Evolutionary conservation across 2,113 vertebrate genomes (phyloP), one percentile per base, ranked within the genome.

Genomic region (Jaculus jaculus): DNA sequence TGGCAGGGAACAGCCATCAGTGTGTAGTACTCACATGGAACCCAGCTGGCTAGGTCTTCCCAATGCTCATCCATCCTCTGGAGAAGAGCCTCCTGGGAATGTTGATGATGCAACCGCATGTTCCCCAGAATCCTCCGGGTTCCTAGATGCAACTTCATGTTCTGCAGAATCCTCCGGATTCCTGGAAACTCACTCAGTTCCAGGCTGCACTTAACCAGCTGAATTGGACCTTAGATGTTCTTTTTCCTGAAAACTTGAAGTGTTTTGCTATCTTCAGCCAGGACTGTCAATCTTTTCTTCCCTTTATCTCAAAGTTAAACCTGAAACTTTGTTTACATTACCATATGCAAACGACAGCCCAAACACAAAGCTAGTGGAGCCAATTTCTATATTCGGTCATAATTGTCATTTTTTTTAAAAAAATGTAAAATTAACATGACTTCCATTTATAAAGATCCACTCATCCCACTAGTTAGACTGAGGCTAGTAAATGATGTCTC

Each of bases 381-480:
- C 58, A 75, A 28, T 17, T 47, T 68, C 16, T 15, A 3, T 18
- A 8, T 61, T 81, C 42, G 51, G 54, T 74, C 61, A 60, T 39
- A n/a, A 7, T 66, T 84, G 32, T 10, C 51, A 18, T 39, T 90
- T 73, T 93, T 86, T n/a, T n/a, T 63, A 21, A 63, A 63, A 63
- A 42, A 65, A 78, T 90, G 32, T 51, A 68, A 85, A 92, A 87
- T 47, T 85, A 87, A 78, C 3, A 20, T 78, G 26, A 66, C 71
- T 26, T 93, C 34, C 30, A 63, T 79, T 75, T 95, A 77, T 24
- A 15, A 92, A 71, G 78, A 84, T 75, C 69, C 37, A 15, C 16
- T 92, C 47, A 69, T 6, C 26, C 34, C 63, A 54, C 15, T 84
- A 54, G n/a, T 34, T 42, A 65, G 39, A 89, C 17, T 71, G 23